Base-by-base conservation (phyloP, 2,797 vertebrate species). In the Dicrostonyx torquatus region DNA sequence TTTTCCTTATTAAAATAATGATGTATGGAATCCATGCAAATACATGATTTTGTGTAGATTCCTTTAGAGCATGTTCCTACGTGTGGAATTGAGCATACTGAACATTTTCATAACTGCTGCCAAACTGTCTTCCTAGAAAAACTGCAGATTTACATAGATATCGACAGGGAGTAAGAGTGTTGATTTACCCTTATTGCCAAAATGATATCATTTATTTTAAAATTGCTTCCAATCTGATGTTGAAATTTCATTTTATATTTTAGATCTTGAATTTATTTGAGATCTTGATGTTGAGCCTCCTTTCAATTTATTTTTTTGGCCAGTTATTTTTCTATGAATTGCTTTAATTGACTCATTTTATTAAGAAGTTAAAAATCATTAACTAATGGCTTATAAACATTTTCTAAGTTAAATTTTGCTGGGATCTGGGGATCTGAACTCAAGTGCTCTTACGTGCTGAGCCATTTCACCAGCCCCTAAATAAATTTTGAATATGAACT, bases 151-250 rank as follows among this genome's bases (percentile, higher is more conserved):
- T 93, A 78, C 45, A 78, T 85, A 93, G 60, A 31, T 26, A 29
- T 76, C 34, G 22, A 43, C 40, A 80, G 73, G 26, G 50, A 72
- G 12, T 17, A 6, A 92, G 12, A 89, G 45, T 83, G 48, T 92
- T 94, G 45, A 43, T 90, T 93, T 94, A 87, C 73, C 64, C 58
- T 94, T n/a, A 66, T 88, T 95, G 78, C 87, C 89, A 93, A 87
- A 95, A 90, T 79, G 48, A 64, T 92, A 76, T 4, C 24, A 76
- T 31, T 31, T 64, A 31, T 92, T 96, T 92, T 75, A 86, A 95
- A 92, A 86, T 78, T 75, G 31, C 45, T 95, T 91, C 50, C 6
- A 87, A 18, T 55, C 18, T n/a, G 58, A 64, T n/a, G 20, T 80
- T n/a, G 48, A 94, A 77, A 90, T 70, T 90, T 7, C 70, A 73